A percentile compares a stretch with the other conserved stretches of the same genome.
Conservation (phyloP, 2,888 invertebrate species). For the Ashinkailepas kermadecensis region DNA sequence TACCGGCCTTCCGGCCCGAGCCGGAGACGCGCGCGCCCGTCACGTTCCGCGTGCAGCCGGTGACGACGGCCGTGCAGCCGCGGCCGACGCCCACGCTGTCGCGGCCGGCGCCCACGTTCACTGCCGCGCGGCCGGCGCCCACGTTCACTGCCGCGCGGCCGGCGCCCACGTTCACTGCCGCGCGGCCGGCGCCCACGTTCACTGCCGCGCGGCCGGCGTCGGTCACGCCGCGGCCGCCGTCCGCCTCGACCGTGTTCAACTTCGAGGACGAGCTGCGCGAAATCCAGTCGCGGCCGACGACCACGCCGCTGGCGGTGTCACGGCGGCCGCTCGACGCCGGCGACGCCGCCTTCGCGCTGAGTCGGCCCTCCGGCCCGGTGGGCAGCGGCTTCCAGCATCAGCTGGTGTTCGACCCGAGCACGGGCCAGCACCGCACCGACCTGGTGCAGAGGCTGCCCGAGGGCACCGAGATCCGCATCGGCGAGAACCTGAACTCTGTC, state of each 20-base stretch:
- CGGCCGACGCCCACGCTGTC: conserved; percentile 26
- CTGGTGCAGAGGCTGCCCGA: conserved; percentile 26
- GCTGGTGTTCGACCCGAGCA: conserved; percentile 27
- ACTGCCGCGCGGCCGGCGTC: neutral
- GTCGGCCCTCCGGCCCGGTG: conserved; percentile 21
- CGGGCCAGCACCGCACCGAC: conserved; percentile 28
- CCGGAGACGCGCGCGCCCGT: conserved; percentile 37
- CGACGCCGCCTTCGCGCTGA: conserved; percentile 21
- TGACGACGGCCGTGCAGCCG: conserved; percentile 27
- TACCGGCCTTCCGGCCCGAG: neutral
- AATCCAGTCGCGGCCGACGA: conserved; percentile 48
- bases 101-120: neutral
- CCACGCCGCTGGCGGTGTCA: neutral
- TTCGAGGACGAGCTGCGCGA: conserved; percentile 68
- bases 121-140: conserved; percentile 26
- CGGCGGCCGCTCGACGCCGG: conserved; percentile 2
- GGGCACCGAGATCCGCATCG: conserved; percentile 22
- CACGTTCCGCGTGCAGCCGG: no score
- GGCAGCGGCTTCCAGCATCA: conserved; percentile 23
- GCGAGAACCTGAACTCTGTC: conserved; percentile 20
- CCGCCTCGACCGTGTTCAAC: conserved; percentile 10
- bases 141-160: conserved; percentile 23
- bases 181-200: conserved; percentile 32
- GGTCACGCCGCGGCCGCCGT: neutral
- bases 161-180: conserved; percentile 31